These are phyloP conservation scores for fruit fly (Drosophila melanogaster) DNA, from an alignment of 1,140 invertebrate species.

Conservation along the genomic window DNA sequence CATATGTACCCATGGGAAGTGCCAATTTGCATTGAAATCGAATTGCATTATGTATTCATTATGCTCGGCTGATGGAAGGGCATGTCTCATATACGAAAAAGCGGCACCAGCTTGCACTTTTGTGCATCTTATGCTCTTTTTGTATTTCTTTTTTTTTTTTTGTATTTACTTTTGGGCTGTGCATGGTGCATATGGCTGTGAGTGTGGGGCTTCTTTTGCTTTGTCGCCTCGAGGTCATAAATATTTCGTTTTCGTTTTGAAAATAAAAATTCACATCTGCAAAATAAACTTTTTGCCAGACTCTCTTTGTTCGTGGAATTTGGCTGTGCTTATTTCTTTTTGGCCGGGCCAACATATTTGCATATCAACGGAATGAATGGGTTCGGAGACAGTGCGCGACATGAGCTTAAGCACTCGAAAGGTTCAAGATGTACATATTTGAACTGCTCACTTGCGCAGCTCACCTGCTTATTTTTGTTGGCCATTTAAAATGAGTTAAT, in stretches of 20 bases:
- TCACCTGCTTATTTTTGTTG: conserved; percentile 22
- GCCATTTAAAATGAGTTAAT: conserved; percentile 47
- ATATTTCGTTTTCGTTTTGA: conserved; percentile 69
- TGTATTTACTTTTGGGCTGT: conserved; percentile 6
- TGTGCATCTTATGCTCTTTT: conserved; percentile 29
- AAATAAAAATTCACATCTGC: conserved; percentile 49
- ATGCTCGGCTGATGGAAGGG: conserved; percentile 7
- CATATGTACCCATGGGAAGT: not conserved
- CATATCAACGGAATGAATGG: conserved; percentile 54
- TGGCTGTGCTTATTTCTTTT: conserved; percentile 11
- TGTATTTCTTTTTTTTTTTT: conserved; percentile 31
- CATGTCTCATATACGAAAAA: conserved; percentile 1
- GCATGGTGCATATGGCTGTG: conserved; percentile 14
- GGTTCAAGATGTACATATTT: not conserved
- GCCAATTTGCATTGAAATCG: conserved; percentile 18
- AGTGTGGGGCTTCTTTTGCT: conserved; percentile 37
- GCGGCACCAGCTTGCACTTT: conserved; percentile 34
- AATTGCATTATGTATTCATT: conserved; percentile 4
- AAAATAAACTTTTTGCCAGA: conserved; percentile 41
- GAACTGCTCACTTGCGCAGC: conserved; percentile 34
- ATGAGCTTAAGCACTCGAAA: conserved; percentile 13
- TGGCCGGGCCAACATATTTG: conserved; percentile 54
- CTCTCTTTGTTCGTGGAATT: conserved; percentile 29
- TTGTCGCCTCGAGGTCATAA: conserved; percentile 72
- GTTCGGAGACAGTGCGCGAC: conserved; percentile 45